Percentiles rank a stretch among this genome's conserved stretches.
These are phyloP conservation scores for Apotomis capreana DNA, from an alignment of 2,888 invertebrate species.

Conservation along the genomic window DNA sequence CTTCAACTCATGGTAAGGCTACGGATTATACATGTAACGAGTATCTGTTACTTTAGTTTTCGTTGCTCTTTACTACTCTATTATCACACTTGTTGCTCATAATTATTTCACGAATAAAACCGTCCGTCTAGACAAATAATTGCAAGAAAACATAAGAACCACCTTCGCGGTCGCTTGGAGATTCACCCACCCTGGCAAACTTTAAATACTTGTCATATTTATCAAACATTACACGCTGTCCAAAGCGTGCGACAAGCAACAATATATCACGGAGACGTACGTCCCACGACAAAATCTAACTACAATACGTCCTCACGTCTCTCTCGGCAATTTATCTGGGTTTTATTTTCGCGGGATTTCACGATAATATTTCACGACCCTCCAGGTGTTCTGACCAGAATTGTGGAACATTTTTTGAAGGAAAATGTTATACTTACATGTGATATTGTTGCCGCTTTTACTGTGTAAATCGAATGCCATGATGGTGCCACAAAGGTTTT, in stretches of 20 bases:
- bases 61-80: too few relatives aligned
- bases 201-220: slow-evolving; percentile 29
- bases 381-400: slow-evolving; percentile 27
- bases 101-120: too few relatives aligned
- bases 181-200: background rate
- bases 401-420: slow-evolving; percentile 4
- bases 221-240: slow-evolving; percentile 20
- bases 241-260: slow-evolving; percentile 10
- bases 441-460: too few relatives aligned
- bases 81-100: too few relatives aligned
- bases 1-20: too few relatives aligned
- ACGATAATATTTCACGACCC: slow-evolving; percentile 24
- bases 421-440: background rate
- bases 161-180: background rate
- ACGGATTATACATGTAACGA: too few relatives aligned
- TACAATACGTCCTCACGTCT: slow-evolving; percentile 28
- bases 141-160: too few relatives aligned
- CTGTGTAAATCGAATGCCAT: too few relatives aligned
- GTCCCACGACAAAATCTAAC: slow-evolving; percentile 28
- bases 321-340: slow-evolving; percentile 19
- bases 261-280: slow-evolving; percentile 22
- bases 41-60: too few relatives aligned
- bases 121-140: too few relatives aligned
- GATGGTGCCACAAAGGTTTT: too few relatives aligned
- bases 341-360: slow-evolving; percentile 27